Evolutionary conservation across 2,113 vertebrate genomes (phyloP).

Genomic region (Pandion haliaetus): DNA sequence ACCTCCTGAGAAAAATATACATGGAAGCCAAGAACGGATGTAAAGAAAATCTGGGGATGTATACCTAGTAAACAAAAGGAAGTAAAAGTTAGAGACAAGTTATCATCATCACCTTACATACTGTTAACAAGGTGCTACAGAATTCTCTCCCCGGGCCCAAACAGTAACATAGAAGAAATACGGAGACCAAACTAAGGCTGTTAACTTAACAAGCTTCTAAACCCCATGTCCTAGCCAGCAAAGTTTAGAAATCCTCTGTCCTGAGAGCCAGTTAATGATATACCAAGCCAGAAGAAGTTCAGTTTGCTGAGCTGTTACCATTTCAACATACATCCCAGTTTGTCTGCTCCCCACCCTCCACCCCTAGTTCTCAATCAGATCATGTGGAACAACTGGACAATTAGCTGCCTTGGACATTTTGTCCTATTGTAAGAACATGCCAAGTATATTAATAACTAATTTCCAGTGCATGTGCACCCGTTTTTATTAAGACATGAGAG

Average conservation of each 20-base stretch:
- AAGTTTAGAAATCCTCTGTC: neutral
- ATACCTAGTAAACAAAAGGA: slow-evolving; percentile 78
- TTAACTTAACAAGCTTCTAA: neutral
- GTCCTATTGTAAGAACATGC: neutral
- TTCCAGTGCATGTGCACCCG: neutral
- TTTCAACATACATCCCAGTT: neutral
- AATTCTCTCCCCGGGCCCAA: neutral
- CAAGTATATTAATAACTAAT: neutral
- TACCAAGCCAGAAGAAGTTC: neutral
- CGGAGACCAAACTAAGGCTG: neutral
- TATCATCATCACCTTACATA: neutral
- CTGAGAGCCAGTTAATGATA: neutral
- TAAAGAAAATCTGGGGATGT: slow-evolving; percentile 96
- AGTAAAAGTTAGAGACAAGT: neutral
- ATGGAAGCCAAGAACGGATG: slow-evolving; percentile 97
- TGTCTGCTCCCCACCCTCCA: neutral
- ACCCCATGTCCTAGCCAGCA: neutral
- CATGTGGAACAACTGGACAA: neutral
- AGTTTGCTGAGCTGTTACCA: neutral
- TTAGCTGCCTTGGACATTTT: neutral
- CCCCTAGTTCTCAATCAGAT: neutral
- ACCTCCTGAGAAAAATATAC: slow-evolving; percentile 98
- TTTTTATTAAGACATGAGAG: neutral
- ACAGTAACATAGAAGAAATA: neutral
- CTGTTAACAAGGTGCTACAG: neutral